Evolutionary conservation across 1,140 invertebrate genomes (phyloP).

Genomic region (Goniozus legneri): DNA sequence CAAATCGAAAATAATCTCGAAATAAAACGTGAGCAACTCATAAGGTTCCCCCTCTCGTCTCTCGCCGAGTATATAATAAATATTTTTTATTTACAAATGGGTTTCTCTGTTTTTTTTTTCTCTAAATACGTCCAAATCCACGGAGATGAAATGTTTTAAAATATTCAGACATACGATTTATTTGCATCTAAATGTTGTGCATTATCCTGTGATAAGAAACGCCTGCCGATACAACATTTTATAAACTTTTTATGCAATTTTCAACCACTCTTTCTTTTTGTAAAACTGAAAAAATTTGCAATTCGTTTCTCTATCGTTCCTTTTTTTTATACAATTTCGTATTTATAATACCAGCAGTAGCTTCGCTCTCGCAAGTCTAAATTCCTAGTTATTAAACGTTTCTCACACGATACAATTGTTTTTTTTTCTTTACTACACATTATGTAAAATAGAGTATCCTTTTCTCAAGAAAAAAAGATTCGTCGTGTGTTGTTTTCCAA

Average conservation of each 20-base stretch:
- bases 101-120: constrained; percentile 8
- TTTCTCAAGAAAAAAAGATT: constrained; percentile 23
- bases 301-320: not conserved
- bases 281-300: not conserved
- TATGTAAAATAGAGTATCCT: constrained; percentile 41
- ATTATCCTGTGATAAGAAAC: not conserved
- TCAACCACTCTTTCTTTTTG: not conserved
- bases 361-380: not conserved
- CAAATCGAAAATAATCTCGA: constrained; percentile 30
- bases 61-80: constrained; percentile 33
- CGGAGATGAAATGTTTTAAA: constrained; percentile 26
- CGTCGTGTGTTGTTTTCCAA: not conserved
- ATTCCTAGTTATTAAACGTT: constrained; percentile 11
- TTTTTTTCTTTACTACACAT: constrained; percentile 12
- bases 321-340: constrained; percentile 6
- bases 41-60: not conserved
- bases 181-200: constrained; percentile 12
- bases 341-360: constrained; percentile 9
- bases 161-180: constrained; percentile 25
- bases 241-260: not conserved
- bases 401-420: constrained; percentile 7
- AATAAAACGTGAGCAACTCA: constrained; percentile 24
- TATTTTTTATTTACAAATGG: constrained; percentile 37
- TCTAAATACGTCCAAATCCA: constrained; percentile 29
- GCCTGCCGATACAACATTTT: not conserved